Conservation (phyloP, 2,113 vertebrate species). For the Rostratula benghalensis region DNA sequence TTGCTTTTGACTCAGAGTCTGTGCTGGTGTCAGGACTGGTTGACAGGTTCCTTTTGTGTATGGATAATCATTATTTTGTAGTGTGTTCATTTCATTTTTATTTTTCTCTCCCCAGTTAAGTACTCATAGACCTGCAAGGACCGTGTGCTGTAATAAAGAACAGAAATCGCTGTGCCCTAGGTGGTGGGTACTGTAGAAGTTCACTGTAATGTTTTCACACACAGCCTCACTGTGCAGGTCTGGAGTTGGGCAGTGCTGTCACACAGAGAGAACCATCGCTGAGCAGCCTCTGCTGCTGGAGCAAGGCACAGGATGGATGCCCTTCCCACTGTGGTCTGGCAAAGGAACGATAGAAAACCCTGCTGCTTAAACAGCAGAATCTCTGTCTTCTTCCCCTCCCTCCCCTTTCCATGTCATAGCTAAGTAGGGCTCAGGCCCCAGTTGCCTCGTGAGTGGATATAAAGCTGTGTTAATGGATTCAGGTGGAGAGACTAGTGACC, state of each 20-base stretch:
- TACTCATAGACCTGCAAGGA: neutral
- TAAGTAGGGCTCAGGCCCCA: neutral
- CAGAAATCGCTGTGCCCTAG: accelerated
- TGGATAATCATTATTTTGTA: neutral
- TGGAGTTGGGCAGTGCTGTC: neutral
- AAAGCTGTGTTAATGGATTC: neutral
- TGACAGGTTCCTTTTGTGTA: neutral
- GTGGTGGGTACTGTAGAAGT: neutral
- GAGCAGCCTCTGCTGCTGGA: neutral
- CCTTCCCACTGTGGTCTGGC: accelerated
- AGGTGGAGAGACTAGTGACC: neutral
- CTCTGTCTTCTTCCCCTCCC: neutral
- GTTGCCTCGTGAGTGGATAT: neutral
- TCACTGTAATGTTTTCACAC: accelerated
- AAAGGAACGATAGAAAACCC: neutral
- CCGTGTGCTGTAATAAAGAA: neutral
- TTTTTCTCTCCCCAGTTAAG: too few species aligned
- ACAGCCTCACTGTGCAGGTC: neutral
- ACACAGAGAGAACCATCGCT: accelerated
- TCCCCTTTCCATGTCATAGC: neutral
- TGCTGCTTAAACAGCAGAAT: neutral
- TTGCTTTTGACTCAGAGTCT: neutral
- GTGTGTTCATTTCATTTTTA: neutral
- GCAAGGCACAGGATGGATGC: neutral
- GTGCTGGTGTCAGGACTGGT: neutral